Evolutionary conservation across 2,113 vertebrate species (phyloP), one percentile per base, ranked within the genome.

Genomic region (Climacteris rufus): DNA sequence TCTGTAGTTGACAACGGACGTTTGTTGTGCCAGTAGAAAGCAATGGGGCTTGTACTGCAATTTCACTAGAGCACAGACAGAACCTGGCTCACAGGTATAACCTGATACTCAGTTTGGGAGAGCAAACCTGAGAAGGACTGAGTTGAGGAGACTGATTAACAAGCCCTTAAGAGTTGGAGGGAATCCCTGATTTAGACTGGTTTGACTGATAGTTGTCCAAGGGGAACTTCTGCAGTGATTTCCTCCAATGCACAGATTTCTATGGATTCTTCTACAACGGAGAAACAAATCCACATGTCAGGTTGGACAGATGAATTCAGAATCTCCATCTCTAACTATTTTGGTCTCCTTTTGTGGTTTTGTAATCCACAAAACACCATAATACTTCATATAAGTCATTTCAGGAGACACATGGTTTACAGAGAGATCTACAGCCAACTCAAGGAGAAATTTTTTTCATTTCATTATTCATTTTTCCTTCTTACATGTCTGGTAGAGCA

Each of bases 381-480:
- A 90, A 95, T 88, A 88, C 40, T 44, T 83, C 44, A 35, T 44
- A 89, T 68, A 96, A 93, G 87, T 95, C 27, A 78, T 78, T 94
- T 94, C 72, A 84, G 40, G 59, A 78, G 90, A 86, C 56, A 40
- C 52, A 21, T 12, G 30, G 7, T 61, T 90, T 86, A 93, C 0
- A 0, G 71, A 88, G 35, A 72, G 63, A 63, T 52, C 79, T 68
- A 64, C 18, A 52, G 79, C 56, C 71, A 93, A 9, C 45, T 59
- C 10, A 9, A 77, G 66, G 52, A 88, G 40, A 59, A 2, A 3
- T 86, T 74, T 77, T 75, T 96, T 94, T 93, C 17, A 75, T 93
- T 94, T 89, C 93, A 83, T 69, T 89, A 47, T 54, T 80, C 70
- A 56, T 74, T 93, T 76, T 78, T 92, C 45, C 44, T 68, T 77